Conservation (phyloP, 1,140 invertebrate species). For the Episyrphus balteatus region DNA sequence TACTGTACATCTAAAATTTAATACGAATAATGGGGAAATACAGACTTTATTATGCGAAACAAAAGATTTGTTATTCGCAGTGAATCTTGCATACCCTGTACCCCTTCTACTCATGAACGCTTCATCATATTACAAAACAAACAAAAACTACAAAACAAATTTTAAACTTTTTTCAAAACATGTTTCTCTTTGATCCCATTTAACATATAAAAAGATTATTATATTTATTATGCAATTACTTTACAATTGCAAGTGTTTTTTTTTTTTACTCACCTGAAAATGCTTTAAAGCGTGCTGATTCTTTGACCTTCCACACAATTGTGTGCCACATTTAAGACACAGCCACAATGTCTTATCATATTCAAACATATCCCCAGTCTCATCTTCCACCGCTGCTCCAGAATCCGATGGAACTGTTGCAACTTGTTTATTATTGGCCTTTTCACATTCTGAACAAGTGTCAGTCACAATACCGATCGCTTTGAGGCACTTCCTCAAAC, state of each 20-base stretch:
- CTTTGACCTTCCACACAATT: constrained; percentile 60
- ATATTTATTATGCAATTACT: no score
- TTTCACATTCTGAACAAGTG: constrained; percentile 48
- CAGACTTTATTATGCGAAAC: no score
- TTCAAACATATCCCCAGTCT: constrained; percentile 40
- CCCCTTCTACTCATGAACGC: no score
- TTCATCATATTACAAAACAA: no score
- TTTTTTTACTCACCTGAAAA: constrained; percentile 43
- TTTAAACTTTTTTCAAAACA: no score
- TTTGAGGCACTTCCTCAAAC: constrained; percentile 51
- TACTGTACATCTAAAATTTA: no score
- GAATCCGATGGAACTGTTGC: constrained; percentile 14
- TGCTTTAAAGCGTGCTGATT: constrained; percentile 67
- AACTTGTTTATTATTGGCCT: constrained; percentile 7
- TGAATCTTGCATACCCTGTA: no score
- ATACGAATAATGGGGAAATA: no score
- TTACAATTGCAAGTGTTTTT: no score
- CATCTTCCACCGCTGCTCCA: background rate
- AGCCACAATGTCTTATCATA: constrained; percentile 53
- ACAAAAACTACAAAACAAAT: no score
- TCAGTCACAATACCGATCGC: constrained; percentile 43
- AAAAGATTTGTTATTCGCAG: no score
- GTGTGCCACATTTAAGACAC: constrained; percentile 60
- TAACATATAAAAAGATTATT: background rate
- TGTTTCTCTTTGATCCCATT: no score